A percentile compares a stretch with the other conserved stretches of the same genome.
phyloP scores from a whole-genome alignment of 2,888 invertebrate species.

The Rhodophaea formosa region DNA sequence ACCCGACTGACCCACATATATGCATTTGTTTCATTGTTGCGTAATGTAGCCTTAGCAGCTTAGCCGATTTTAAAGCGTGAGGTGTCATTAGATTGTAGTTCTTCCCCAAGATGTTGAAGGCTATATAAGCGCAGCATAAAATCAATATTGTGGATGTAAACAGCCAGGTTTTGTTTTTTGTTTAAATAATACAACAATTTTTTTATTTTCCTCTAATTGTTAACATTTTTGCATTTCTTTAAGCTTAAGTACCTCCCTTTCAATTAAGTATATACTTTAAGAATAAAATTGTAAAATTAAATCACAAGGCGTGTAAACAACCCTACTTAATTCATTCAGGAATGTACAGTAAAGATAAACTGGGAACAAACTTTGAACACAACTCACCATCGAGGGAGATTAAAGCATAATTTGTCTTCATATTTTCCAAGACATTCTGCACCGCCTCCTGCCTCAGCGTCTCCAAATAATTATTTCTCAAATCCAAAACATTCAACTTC shows the following conservation, averaged over 20 bases:
- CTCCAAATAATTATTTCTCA: constrained; percentile 88
- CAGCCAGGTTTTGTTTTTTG: no score
- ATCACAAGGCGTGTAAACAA: background rate
- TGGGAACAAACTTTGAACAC: constrained; percentile 40
- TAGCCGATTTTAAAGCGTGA: no score
- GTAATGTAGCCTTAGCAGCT: no score
- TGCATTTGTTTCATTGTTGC: no score
- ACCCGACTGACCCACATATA: no score
- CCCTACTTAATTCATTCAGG: background rate
- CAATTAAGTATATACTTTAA: background rate
- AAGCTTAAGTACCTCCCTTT: background rate
- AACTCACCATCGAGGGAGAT: constrained; percentile 89
- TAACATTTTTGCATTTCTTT: no score
- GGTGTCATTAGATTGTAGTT: no score
- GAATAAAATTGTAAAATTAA: background rate
- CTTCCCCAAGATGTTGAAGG: no score
- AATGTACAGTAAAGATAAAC: constrained; percentile 42
- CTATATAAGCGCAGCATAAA: no score
- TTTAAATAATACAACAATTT: no score
- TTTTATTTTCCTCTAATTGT: no score
- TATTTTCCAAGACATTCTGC: constrained; percentile 86
- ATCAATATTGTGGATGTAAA: no score
- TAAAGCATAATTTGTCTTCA: constrained; percentile 86
- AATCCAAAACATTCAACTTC: constrained; percentile 87
- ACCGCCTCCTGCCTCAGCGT: constrained; percentile 87